A percentile compares a stretch with the other conserved stretches of the same genome.
phyloP scores from a whole-genome alignment of 2,888 invertebrate genomes.

The Spodoptera littoralis region DNA sequence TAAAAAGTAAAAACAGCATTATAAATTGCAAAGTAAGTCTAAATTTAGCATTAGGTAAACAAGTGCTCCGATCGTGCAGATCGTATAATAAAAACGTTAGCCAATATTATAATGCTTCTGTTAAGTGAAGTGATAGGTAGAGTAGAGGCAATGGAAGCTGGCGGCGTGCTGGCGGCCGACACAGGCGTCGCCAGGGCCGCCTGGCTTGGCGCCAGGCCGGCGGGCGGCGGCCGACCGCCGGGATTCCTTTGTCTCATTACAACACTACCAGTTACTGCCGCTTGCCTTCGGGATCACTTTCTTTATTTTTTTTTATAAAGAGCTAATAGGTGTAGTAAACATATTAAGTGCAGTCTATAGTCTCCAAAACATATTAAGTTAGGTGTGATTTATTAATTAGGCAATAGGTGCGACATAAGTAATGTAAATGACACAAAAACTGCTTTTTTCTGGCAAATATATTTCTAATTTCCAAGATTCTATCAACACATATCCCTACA shows the following conservation, averaged over 20 bases:
- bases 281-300: constrained; percentile 40
- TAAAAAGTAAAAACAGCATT: neutral
- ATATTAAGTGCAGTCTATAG: too few relatives aligned
- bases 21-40: too few relatives aligned
- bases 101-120: constrained; percentile 30
- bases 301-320: constrained; percentile 19
- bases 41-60: constrained; percentile 5
- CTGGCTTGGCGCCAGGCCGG: constrained; percentile 88
- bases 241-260: constrained; percentile 88
- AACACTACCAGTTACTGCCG: constrained; percentile 67
- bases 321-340: too few relatives aligned
- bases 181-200: constrained; percentile 86
- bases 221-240: constrained; percentile 85
- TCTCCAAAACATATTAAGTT: too few relatives aligned
- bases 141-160: constrained; percentile 63
- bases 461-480: constrained; percentile 9
- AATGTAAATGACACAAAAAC: neutral
- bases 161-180: constrained; percentile 81
- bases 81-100: constrained; percentile 18
- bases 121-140: constrained; percentile 54
- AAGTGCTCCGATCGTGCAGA: neutral
- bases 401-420: neutral
- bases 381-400: neutral
- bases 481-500: constrained; percentile 4
- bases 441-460: constrained; percentile 2